Percentiles rank a stretch among this genome's conserved stretches.
Conservation (phyloP, 2,888 invertebrate species). For the Spodoptera exigua region DNA sequence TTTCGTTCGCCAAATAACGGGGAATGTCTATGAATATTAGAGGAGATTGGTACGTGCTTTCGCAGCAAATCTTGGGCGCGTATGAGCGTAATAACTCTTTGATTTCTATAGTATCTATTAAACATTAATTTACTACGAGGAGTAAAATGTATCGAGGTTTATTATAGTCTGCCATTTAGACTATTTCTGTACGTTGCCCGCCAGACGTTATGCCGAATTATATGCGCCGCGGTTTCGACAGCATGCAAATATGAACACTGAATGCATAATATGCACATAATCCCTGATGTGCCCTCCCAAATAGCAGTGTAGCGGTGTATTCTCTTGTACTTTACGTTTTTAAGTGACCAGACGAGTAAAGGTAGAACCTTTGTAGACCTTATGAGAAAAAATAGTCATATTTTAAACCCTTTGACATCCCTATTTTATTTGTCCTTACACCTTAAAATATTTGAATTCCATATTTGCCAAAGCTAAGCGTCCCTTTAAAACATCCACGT, state of each 20-base stretch:
- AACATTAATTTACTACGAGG: constrained; percentile 43
- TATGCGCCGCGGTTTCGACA: constrained; percentile 48
- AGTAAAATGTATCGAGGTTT: constrained; percentile 59
- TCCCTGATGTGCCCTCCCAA: constrained; percentile 33
- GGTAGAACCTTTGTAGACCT: no score
- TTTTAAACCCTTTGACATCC: no score
- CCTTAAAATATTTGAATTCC: neutral
- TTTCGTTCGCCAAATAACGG: constrained; percentile 5
- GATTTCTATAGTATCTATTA: constrained; percentile 37
- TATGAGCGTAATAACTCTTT: constrained; percentile 31
- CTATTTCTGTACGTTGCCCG: constrained; percentile 66
- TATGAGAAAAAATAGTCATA: no score
- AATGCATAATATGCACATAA: constrained; percentile 52
- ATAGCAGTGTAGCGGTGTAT: constrained; percentile 34
- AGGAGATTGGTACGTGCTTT: constrained; percentile 29
- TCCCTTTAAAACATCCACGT: neutral
- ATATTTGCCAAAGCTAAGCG: neutral
- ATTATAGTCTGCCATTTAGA: constrained; percentile 73
- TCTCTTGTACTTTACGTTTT: constrained; percentile 24
- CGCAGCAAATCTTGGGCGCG: constrained; percentile 29
- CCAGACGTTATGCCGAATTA: constrained; percentile 63
- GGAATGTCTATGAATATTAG: constrained; percentile 17
- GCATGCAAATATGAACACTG: constrained; percentile 51
- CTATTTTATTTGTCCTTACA: neutral
- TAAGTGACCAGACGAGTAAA: constrained; percentile 11